phyloP scores from a whole-genome alignment of 2,888 invertebrate species.

The Drosophila cracens region DNA sequence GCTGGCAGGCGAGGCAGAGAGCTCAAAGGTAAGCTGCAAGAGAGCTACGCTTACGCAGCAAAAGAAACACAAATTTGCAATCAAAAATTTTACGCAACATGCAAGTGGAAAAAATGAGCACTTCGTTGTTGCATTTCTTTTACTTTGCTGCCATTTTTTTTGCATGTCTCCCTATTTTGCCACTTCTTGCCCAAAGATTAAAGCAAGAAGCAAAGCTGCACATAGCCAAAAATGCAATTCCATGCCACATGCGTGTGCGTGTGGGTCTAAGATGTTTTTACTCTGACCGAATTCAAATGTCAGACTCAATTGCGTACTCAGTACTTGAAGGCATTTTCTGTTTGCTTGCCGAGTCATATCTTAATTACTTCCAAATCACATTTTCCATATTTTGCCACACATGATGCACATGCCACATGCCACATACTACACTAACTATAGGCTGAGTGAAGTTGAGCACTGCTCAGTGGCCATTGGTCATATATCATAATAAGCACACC shows the following conservation, averaged over 20 bases:
- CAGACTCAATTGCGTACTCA: conserved; percentile 31
- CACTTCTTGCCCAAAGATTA: neutral
- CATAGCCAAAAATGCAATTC: conserved; percentile 6
- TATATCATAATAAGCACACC: conserved; percentile 78
- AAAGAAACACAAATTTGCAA: conserved; percentile 72
- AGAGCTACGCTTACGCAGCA: conserved; percentile 42
- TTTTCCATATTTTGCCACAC: conserved; percentile 53
- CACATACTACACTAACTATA: neutral
- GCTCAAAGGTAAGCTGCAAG: conserved; percentile 55
- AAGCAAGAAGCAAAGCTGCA: conserved; percentile 21
- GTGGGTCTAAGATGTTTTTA: neutral
- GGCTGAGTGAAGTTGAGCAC: conserved; percentile 18
- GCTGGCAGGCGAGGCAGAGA: conserved; percentile 53
- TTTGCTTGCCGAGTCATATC: conserved; percentile 33
- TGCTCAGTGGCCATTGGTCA: conserved; percentile 50
- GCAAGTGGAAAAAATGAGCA: conserved; percentile 21
- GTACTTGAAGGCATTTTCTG: conserved; percentile 28
- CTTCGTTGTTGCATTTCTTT: conserved; percentile 23
- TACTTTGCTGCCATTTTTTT: conserved; percentile 8
- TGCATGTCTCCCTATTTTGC: neutral
- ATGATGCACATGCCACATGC: neutral
- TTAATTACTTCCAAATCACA: conserved; percentile 62
- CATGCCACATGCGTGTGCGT: neutral
- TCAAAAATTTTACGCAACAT: conserved; percentile 61
- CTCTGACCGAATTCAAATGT: conserved; percentile 11